Evolutionary conservation across 2,113 vertebrate species (phyloP).

Genomic region (Neopipo cinnamomea): DNA sequence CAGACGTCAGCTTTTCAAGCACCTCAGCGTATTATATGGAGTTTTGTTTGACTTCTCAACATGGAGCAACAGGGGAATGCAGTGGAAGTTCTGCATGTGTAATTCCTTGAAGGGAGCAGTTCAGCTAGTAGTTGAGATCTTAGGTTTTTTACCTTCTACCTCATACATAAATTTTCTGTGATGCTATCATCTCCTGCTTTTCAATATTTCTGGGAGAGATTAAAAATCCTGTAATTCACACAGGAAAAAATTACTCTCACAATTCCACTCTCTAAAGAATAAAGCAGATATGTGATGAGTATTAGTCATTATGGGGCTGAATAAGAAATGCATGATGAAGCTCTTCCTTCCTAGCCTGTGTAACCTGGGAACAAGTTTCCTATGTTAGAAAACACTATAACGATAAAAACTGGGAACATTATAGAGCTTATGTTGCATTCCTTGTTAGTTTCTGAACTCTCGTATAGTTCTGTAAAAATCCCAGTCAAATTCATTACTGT

Average conservation of each 20-base stretch:
- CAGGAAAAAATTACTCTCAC: neutral
- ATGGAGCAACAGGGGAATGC: neutral
- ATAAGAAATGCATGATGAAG: neutral
- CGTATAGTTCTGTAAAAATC: constrained; percentile 23
- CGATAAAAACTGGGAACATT: neutral
- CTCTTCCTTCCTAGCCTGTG: neutral
- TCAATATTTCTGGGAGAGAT: neutral
- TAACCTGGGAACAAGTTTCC: constrained; percentile 12
- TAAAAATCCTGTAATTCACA: neutral
- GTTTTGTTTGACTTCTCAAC: neutral
- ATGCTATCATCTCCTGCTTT: neutral
- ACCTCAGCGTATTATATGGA: neutral
- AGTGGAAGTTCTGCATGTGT: neutral
- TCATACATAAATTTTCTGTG: neutral
- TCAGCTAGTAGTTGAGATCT: neutral
- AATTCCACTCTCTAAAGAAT: neutral
- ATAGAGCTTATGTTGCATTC: neutral
- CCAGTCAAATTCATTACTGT: constrained; percentile 47
- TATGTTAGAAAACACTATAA: neutral
- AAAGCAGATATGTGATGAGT: neutral
- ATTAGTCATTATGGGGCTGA: neutral
- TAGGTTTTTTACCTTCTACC: neutral
- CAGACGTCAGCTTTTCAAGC: neutral
- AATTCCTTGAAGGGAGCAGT: neutral
- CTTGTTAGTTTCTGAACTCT: constrained; percentile 29